These are phyloP conservation scores for Pseudorhombus dupliciocellatus DNA, from an alignment of 2,113 vertebrate genomes.

Conservation along the genomic window DNA sequence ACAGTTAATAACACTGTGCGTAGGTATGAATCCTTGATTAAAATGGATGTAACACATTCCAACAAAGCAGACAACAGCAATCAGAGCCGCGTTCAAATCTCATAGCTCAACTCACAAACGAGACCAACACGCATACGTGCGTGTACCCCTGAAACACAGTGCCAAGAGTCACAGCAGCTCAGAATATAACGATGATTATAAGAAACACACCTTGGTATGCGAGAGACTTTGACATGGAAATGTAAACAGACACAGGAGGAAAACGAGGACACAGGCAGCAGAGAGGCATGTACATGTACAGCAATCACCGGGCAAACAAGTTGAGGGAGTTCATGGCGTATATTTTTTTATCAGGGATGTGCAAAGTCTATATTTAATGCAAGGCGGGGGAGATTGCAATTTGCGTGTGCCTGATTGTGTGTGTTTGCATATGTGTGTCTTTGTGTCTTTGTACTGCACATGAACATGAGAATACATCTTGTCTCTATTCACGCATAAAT, in stretches of 20 bases:
- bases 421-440: not conserved
- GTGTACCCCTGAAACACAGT: slow-evolving; percentile 13
- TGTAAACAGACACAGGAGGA: slow-evolving; percentile 52
- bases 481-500: slow-evolving; percentile 33
- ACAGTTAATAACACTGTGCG: slow-evolving; percentile 66
- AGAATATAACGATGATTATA: slow-evolving; percentile 52
- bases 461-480: not conserved
- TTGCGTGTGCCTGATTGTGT: slow-evolving; percentile 16
- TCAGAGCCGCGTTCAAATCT: slow-evolving; percentile 47
- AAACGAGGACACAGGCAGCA: slow-evolving; percentile 48
- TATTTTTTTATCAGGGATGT: slow-evolving; percentile 68
- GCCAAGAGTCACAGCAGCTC: slow-evolving; percentile 52
- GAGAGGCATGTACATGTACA: slow-evolving; percentile 8
- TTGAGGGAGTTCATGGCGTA: slow-evolving; percentile 59
- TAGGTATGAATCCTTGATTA: slow-evolving; percentile 69
- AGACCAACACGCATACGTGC: not conserved
- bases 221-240: slow-evolving; percentile 62
- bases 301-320: slow-evolving; percentile 45
- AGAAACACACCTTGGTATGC: slow-evolving; percentile 61
- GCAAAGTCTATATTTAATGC: slow-evolving; percentile 77
- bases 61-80: slow-evolving; percentile 57
- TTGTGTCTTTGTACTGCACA: not conserved
- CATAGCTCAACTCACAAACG: slow-evolving; percentile 32
- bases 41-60: slow-evolving; percentile 62
- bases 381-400: slow-evolving; percentile 37